Evolutionary conservation across 2,113 vertebrate species (phyloP), one percentile per base, ranked within the genome.

Genomic region (Zingel zingel): DNA sequence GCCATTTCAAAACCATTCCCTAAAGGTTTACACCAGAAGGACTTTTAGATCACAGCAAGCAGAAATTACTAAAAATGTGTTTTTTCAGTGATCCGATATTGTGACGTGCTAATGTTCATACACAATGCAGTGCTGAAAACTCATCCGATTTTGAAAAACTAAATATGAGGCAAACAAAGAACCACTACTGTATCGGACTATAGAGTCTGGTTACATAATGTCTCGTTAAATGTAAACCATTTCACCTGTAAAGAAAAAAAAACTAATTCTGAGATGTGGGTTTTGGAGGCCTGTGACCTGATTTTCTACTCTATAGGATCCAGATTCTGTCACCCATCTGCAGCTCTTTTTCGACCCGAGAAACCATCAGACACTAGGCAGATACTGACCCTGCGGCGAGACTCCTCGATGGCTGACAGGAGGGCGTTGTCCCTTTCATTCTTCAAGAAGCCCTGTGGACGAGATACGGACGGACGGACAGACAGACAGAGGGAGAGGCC

Each of bases 361-460:
- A 75, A 25, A 53, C 56, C 36, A 66, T 48, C 7, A 87, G 80
- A 77, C 16, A 48, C 30, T 23, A 36, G 58, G 39, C 51, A 70
- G 85, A 87, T 79, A 95, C 98, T 96, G 92, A 99, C 98, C 96
- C 97, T 96, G 93, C 97, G 98, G 79, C 98, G 96, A 23, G 97
- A 99, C 90, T 99, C 98, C 88, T 99, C 98, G 58, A 99, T 99
- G 89, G 97, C 98, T 12, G 98, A 98, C 73, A 99, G 94, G 83
- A 99, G 93, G 36, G 97, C 97, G 95, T 99, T 99, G 91, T 99
- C 98, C 88, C 98, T 96, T 92, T 99, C 98, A 90, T 99, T 99
- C 92, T 99, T 99, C 85, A 99, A 88, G 95, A 99, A 99, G 77
- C 98, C 98, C 98, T 99, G 93, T 11, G 90, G 89, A 85, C 8